Evolutionary conservation across 2,888 invertebrate genomes (phyloP).

Genomic region (Neoaliturus tenellus): DNA sequence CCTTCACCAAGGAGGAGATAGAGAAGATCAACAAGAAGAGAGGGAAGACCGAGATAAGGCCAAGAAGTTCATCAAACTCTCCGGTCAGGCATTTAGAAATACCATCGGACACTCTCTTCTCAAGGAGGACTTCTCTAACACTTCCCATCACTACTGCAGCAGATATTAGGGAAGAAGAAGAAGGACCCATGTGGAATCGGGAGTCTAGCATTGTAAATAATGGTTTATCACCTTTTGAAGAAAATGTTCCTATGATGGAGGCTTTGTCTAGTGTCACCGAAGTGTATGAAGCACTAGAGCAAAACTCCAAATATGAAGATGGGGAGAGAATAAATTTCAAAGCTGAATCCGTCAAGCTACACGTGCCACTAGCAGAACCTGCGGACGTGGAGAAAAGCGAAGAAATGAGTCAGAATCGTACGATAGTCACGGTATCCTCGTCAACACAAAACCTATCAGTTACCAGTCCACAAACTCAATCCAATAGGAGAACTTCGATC

Average conservation of each 20-base stretch:
- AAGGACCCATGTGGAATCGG: constrained; percentile 42
- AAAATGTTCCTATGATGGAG: constrained; percentile 44
- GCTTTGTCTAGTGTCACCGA: constrained; percentile 36
- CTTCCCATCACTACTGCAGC: not conserved
- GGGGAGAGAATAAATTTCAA: not conserved
- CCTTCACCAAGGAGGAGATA: constrained; percentile 67
- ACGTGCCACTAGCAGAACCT: constrained; percentile 50
- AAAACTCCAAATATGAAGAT: constrained; percentile 28
- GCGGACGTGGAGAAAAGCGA: constrained; percentile 35
- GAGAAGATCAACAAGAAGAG: constrained; percentile 65
- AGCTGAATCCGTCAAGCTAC: constrained; percentile 52
- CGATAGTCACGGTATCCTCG: constrained; percentile 62
- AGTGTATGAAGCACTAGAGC: constrained; percentile 29
- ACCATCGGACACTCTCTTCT: constrained; percentile 41
- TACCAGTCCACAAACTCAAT: constrained; percentile 33
- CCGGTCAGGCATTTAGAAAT: constrained; percentile 52
- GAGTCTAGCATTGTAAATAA: constrained; percentile 26
- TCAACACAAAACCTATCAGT: constrained; percentile 47
- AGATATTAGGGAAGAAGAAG: not conserved
- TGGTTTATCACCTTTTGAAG: not conserved
- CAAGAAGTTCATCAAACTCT: constrained; percentile 50
- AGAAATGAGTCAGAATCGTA: constrained; percentile 61
- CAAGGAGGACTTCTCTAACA: constrained; percentile 47
- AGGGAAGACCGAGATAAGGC: constrained; percentile 1
- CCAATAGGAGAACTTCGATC: constrained; percentile 76